Evolutionary conservation across 2,113 vertebrate species (phyloP).

Genomic region (Bubalus kerabau): DNA sequence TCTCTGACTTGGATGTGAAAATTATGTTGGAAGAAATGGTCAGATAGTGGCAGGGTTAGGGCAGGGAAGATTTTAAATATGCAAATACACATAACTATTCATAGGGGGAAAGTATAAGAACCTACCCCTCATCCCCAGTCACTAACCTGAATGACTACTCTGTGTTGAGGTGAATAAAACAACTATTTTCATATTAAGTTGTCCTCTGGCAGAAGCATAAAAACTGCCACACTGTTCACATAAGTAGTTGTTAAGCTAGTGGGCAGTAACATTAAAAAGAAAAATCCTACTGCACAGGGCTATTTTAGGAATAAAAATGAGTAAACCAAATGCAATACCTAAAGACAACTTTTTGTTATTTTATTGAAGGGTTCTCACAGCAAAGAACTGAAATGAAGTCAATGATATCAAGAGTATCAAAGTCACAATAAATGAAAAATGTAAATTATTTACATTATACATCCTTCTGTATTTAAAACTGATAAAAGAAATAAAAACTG

Average conservation of each 20-base stretch:
- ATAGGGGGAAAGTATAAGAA: neutral
- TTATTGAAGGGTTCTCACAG: slow-evolving; percentile 64
- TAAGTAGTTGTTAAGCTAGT: neutral
- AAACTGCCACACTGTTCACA: slow-evolving; percentile 20
- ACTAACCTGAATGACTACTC: neutral
- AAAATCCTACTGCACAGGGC: neutral
- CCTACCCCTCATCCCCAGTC: neutral
- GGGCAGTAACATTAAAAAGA: slow-evolving; percentile 45
- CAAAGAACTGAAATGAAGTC: slow-evolving; percentile 50
- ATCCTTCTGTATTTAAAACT: slow-evolving; percentile 45
- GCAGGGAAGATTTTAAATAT: neutral
- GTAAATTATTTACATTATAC: slow-evolving; percentile 53
- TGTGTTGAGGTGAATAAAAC: neutral
- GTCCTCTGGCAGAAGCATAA: slow-evolving; percentile 29
- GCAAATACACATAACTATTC: neutral
- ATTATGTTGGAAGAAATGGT: slow-evolving; percentile 18
- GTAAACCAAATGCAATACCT: slow-evolving; percentile 57
- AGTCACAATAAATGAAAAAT: slow-evolving; percentile 54
- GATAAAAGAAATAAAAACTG: slow-evolving; percentile 25
- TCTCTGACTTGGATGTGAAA: slow-evolving; percentile 11
- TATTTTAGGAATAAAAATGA: slow-evolving; percentile 51
- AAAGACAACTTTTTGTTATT: slow-evolving; percentile 50
- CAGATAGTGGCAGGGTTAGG: neutral
- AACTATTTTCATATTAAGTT: slow-evolving; percentile 25
- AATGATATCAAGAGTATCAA: slow-evolving; percentile 31